Conservation (phyloP, 2,888 invertebrate genomes). For the Lamellibrachia columna region DNA sequence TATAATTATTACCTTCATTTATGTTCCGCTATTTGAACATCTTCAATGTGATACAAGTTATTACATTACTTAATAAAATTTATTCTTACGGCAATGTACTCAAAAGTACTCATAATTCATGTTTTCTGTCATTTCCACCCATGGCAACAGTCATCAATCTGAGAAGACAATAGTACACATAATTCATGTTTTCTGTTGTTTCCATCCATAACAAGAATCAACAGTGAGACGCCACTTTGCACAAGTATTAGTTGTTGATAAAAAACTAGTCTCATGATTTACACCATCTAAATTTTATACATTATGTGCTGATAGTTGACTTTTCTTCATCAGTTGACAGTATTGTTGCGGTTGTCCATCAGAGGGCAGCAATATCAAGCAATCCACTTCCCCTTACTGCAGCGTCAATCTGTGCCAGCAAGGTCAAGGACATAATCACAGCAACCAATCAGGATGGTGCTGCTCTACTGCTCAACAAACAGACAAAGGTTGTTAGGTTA, state of each 20-base stretch:
- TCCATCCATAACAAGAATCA: background rate
- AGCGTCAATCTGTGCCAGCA: background rate
- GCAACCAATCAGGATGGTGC: background rate
- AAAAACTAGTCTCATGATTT: background rate
- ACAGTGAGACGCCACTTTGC: background rate
- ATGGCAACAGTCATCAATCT: background rate
- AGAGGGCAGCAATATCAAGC: background rate
- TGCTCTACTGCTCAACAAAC: background rate
- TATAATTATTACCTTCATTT: no score
- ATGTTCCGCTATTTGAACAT: no score
- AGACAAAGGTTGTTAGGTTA: background rate
- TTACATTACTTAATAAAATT: no score
- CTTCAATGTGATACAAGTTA: no score
- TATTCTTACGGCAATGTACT: no score
- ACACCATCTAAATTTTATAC: background rate
- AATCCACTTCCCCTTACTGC: background rate
- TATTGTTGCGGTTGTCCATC: conserved; percentile 11
- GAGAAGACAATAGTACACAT: no score
- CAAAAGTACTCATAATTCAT: no score
- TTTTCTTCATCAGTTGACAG: background rate
- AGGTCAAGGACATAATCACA: conserved; percentile 6
- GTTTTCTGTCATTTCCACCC: background rate
- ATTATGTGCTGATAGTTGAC: background rate
- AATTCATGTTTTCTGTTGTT: background rate
- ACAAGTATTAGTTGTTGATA: background rate